These are phyloP conservation scores for Drosophila seclusa DNA, from an alignment of 2,888 invertebrate species.

Conservation along the genomic window DNA sequence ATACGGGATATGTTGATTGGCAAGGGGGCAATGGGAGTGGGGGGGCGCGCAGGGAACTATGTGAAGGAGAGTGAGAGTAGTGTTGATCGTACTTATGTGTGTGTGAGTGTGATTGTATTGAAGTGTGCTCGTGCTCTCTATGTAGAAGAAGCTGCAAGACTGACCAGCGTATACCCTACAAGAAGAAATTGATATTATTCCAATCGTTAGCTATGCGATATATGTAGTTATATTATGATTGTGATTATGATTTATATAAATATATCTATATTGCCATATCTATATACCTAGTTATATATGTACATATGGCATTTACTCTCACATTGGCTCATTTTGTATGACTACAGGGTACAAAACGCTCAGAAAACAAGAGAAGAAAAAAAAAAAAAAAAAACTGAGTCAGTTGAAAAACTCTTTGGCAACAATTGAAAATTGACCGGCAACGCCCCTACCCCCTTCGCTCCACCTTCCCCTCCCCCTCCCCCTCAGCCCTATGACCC, in stretches of 20 bases:
- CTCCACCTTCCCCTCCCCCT: neutral
- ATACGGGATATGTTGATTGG: neutral
- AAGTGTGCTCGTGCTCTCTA: slow-evolving; percentile 9
- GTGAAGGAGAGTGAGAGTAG: slow-evolving; percentile 21
- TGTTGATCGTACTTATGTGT: neutral
- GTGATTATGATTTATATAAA: neutral
- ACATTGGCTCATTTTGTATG: neutral
- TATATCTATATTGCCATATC: neutral
- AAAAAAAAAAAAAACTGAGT: slow-evolving; percentile 42
- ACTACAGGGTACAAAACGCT: neutral
- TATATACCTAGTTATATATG: neutral
- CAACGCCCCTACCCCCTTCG: slow-evolving; percentile 12
- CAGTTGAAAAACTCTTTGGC: slow-evolving; percentile 66
- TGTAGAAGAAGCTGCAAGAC: neutral
- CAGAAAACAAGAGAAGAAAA: neutral
- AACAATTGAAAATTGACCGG: slow-evolving; percentile 65
- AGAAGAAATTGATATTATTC: neutral
- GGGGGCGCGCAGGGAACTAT: neutral
- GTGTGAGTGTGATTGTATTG: slow-evolving; percentile 2
- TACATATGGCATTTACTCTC: neutral
- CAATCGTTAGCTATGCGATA: neutral
- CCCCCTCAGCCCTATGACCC: neutral
- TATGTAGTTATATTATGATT: neutral
- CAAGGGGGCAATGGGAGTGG: neutral
- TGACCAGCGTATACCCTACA: neutral